Base-by-base conservation (phyloP, 2,113 vertebrate species). In the Oncorhynchus clarkii region DNA sequence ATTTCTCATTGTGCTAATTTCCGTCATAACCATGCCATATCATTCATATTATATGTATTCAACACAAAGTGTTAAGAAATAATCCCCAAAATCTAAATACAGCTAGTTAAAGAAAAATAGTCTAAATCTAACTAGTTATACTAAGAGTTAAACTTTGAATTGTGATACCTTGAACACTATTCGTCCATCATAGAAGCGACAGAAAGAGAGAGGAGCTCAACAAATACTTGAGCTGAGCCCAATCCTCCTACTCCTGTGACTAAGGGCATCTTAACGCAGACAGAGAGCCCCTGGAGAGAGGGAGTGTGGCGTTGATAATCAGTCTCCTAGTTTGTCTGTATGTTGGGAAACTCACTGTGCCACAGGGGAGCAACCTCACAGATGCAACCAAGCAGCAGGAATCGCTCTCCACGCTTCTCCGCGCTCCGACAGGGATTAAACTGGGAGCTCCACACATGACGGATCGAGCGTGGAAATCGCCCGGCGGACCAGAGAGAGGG, bases 281-380 rank as follows among this genome's bases (percentile, higher is more conserved):
- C 80, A 76, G 82, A 91, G 86, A 78, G 72, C 75, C 85, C 85
- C 85, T 39, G 66, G 84, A 88, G 83, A 80, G 79, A 67, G 73
- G 39, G 84, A 87, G 80, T 86, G 81, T 82, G 81, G 76, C 78
- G 68, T 87, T 87, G 85, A 87, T 87, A 79, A 89, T 88, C 77
- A 76, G 84, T 89, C 88, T 84, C 78, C 72, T 59, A 78, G 54
- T 60, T 51, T 60, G 57, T 14, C 57, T 39, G 71, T 26, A 60
- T 60, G 74, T 75, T 74, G 65, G 79, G 73, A 70, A 88, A 78
- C n/a, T 62, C 59, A 11, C 59, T 75, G 64, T 85, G 75, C 78
- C 86, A 76, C 81, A 75, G 76, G 81, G 82, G 82, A 85, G 77
- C 60, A 74, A 78, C n/a, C 60, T 77, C 72, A 62, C 57, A 80